Percentiles rank a stretch among this genome's conserved stretches.
phyloP scores from a whole-genome alignment of 2,888 invertebrate genomes.

The Pediacus dermestoides region DNA sequence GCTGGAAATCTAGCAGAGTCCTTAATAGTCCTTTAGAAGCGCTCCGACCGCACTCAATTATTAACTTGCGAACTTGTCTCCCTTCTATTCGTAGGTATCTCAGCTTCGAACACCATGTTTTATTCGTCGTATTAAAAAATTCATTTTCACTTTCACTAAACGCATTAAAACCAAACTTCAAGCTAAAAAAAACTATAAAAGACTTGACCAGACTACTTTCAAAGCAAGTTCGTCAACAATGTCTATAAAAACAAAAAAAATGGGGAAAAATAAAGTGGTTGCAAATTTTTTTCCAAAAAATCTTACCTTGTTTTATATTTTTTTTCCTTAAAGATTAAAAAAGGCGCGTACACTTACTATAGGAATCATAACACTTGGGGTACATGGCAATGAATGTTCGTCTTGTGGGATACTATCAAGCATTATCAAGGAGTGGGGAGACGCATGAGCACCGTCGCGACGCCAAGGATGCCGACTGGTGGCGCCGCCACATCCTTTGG shows the following conservation, averaged over 20 bases:
- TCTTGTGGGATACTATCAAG: conserved; percentile 52
- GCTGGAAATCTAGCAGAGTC: no score
- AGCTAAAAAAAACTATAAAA: conserved; percentile 26
- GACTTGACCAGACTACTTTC: no score
- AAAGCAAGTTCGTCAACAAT: no score
- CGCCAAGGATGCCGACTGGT: conserved; percentile 50
- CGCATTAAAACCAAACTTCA: conserved; percentile 20
- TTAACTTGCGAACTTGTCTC: no score
- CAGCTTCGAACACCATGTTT: no score
- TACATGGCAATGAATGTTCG: conserved; percentile 53
- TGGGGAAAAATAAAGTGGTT: no score
- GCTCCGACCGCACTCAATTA: no score
- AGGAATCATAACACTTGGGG: conserved; percentile 53
- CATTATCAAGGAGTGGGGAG: conserved; percentile 50
- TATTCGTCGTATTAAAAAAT: no score
- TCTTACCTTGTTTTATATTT: conserved; percentile 46
- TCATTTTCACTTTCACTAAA: conserved; percentile 14
- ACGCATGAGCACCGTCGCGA: conserved; percentile 52
- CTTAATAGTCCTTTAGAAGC: no score
- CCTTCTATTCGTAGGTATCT: no score
- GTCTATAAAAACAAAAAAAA: conserved; percentile 27
- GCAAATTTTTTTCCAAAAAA: conserved; percentile 8
- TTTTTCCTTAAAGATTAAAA: conserved; percentile 47
- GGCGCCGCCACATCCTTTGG: conserved; percentile 44
- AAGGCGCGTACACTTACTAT: conserved; percentile 50